These are phyloP conservation scores for Indicator maculatus DNA, from an alignment of 2,113 vertebrate genomes.

Conservation along the genomic window DNA sequence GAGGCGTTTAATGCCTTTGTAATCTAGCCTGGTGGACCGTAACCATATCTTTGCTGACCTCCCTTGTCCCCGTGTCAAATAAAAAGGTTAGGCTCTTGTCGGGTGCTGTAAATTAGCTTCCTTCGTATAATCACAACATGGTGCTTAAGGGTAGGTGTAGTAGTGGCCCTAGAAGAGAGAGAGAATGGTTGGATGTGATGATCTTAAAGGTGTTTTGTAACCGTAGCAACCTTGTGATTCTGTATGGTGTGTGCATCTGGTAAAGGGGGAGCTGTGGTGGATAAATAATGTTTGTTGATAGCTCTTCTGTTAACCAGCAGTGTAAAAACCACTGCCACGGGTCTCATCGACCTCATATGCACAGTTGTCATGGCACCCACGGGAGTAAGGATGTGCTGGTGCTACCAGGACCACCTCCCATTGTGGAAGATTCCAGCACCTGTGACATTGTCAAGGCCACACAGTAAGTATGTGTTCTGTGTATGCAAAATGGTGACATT, in stretches of 20 bases:
- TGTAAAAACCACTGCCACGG: conserved; percentile 77
- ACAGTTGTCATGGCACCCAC: conserved; percentile 3
- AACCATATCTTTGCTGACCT: background rate
- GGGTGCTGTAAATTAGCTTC: background rate
- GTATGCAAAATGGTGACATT: background rate
- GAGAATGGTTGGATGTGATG: too few relatives aligned
- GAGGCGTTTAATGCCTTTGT: background rate
- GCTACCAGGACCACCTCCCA: conserved; percentile 75
- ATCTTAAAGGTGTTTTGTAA: too few relatives aligned
- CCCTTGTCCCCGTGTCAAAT: rapidly evolving
- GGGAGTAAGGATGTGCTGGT: conserved; percentile 69
- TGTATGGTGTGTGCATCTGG: rapidly evolving
- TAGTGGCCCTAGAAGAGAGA: too few relatives aligned
- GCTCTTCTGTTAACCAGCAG: conserved; percentile 28
- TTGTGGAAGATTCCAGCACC: conserved; percentile 84
- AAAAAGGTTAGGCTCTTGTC: too few relatives aligned
- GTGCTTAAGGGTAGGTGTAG: too few relatives aligned
- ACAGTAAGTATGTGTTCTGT: conserved; percentile 81
- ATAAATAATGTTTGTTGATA: background rate
- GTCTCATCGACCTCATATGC: conserved; percentile 72
- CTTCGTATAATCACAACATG: rapidly evolving
- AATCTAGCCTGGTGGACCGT: background rate
- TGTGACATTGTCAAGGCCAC: conserved; percentile 95
- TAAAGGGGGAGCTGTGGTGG: background rate
- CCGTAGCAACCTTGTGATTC: too few relatives aligned